Conservation (phyloP, 2,113 vertebrate genomes). For the Oxygymnocypris stewartii region DNA sequence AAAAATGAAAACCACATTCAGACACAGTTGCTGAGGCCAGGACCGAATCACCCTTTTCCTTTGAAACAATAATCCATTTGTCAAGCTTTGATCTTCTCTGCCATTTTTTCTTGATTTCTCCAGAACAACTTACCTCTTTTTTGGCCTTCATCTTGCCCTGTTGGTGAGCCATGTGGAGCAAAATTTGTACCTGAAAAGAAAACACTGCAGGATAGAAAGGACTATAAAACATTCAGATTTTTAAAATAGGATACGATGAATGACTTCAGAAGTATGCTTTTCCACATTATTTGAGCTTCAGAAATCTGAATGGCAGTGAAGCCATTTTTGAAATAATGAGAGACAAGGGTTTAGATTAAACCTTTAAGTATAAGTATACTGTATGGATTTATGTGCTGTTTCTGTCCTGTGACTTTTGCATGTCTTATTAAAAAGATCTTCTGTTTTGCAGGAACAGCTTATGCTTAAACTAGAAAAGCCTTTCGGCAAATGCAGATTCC, state of each 20-base stretch:
- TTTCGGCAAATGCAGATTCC: neutral
- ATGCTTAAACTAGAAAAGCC: conserved; percentile 86
- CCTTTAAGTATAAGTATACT: too few species aligned
- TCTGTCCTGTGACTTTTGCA: neutral
- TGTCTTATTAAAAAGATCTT: conserved; percentile 66
- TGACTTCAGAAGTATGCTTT: neutral
- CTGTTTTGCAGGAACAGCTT: conserved; percentile 61
- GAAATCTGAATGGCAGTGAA: conserved; percentile 72
- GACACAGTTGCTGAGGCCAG: conserved; percentile 64
- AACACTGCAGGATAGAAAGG: neutral
- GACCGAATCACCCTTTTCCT: conserved; percentile 78
- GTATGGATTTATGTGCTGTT: neutral
- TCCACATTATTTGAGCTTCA: conserved; percentile 83
- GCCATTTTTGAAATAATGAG: conserved; percentile 64
- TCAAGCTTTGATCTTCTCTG: conserved; percentile 77
- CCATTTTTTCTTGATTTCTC: conserved; percentile 79
- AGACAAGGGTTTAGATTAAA: neutral
- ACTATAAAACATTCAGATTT: neutral
- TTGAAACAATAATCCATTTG: conserved; percentile 81
- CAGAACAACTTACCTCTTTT: conserved; percentile 70
- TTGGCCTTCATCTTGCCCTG: conserved; percentile 75
- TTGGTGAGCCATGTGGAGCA: conserved; percentile 76
- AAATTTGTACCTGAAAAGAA: conserved; percentile 73
- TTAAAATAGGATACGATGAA: neutral
- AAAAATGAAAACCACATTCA: neutral